Percentiles rank a stretch among this genome's conserved stretches.
Conservation (phyloP, 1,140 invertebrate genomes). For the Drosophila dunni region DNA sequence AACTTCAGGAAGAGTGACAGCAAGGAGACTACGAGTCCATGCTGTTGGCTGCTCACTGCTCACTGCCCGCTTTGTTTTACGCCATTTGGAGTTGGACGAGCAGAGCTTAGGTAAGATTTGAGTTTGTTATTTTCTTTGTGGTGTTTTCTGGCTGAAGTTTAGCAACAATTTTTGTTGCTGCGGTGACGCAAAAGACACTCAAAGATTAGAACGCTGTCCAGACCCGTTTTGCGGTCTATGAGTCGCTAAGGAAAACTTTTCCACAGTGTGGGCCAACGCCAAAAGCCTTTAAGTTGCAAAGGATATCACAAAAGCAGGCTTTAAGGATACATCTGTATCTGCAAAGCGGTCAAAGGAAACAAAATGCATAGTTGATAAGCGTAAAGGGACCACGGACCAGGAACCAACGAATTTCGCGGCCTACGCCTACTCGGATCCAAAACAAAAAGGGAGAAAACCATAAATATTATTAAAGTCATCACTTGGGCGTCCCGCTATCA, state of each 20-base stretch:
- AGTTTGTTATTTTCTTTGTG: conserved; percentile 45
- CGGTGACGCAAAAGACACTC: conserved; percentile 30
- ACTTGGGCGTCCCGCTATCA: conserved; percentile 1
- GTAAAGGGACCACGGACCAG: conserved; percentile 21
- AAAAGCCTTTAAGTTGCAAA: conserved; percentile 52
- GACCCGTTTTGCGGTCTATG: conserved; percentile 44
- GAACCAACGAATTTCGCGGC: conserved; percentile 9
- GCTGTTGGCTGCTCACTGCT: too few species aligned
- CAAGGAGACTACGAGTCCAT: too few species aligned
- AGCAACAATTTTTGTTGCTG: conserved; percentile 31
- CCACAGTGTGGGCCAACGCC: conserved; percentile 18
- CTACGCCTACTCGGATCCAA: conserved; percentile 9
- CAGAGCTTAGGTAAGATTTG: conserved; percentile 41
- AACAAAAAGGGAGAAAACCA: background rate
- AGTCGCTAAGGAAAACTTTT: conserved; percentile 31
- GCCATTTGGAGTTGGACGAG: conserved; percentile 12
- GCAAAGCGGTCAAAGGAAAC: conserved; percentile 10
- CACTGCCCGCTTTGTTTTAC: conserved; percentile 15
- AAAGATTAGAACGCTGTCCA: conserved; percentile 32
- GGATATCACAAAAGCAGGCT: conserved; percentile 40
- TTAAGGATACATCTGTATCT: conserved; percentile 23
- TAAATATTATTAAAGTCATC: conserved; percentile 29
- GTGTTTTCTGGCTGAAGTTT: conserved; percentile 34
- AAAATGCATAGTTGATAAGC: conserved; percentile 50
- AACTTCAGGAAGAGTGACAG: too few species aligned